Conservation (phyloP, 2,113 vertebrate genomes). For the Stigmatopora argus region DNA sequence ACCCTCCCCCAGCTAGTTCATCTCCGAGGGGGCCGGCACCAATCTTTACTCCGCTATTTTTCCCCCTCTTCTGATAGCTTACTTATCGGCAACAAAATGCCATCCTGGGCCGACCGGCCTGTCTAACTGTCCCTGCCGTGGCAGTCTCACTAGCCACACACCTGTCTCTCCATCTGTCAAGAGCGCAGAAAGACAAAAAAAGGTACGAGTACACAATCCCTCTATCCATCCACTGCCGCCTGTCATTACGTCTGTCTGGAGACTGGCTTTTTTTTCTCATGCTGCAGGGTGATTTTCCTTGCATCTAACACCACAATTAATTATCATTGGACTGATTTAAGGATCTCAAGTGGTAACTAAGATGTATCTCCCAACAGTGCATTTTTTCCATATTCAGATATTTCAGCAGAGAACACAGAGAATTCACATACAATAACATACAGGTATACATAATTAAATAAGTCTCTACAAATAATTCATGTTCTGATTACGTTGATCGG, state of each 20-base stretch:
- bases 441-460: too few relatives aligned
- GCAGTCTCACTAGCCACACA: conserved; percentile 37
- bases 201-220: conserved; percentile 13
- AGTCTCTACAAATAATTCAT: too few relatives aligned
- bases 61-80: conserved; percentile 92
- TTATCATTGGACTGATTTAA: neutral
- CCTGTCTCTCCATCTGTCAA: conserved; percentile 28
- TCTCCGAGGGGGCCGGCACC: conserved; percentile 78
- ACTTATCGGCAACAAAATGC: conserved; percentile 91
- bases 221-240: conserved; percentile 24
- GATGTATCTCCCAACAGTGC: too few relatives aligned
- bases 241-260: conserved; percentile 19
- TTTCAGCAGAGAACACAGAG: too few relatives aligned
- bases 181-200: conserved; percentile 31
- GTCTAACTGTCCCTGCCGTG: conserved; percentile 54
- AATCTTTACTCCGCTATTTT: conserved; percentile 98
- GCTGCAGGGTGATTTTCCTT: neutral
- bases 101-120: conserved; percentile 75
- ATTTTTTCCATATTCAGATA: neutral
- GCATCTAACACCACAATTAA: neutral
- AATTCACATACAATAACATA: too few relatives aligned
- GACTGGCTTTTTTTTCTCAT: conserved; percentile 9
- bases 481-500: too few relatives aligned
- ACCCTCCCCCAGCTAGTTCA: conserved; percentile 53
- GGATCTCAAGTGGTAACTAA: too few relatives aligned